Conservation (phyloP, 2,113 vertebrate genomes). For the Psettodes erumei region DNA sequence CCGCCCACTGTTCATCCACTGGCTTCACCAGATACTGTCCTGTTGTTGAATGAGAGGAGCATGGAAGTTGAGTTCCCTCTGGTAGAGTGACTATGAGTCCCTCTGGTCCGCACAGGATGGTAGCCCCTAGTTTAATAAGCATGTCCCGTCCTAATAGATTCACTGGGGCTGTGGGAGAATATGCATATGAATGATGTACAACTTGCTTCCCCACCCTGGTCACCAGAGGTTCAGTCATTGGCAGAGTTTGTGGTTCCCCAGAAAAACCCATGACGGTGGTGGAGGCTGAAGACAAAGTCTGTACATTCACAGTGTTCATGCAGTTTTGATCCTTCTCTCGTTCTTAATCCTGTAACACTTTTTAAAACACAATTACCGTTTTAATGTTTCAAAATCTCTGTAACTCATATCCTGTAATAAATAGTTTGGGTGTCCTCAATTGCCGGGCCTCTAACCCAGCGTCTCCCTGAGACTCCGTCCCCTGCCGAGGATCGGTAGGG, state of each 20-base stretch:
- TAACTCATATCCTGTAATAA: too few relatives aligned
- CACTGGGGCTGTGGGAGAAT: not conserved
- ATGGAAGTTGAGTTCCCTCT: not conserved
- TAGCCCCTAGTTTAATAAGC: not conserved
- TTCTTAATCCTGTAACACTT: too few relatives aligned
- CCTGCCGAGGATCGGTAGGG: too few relatives aligned
- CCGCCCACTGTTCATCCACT: not conserved
- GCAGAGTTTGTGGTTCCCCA: not conserved
- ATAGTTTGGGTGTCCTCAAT: too few relatives aligned
- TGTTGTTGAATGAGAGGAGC: not conserved
- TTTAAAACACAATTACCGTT: too few relatives aligned
- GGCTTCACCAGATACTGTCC: not conserved
- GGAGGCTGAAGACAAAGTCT: too few relatives aligned
- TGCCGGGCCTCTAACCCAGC: too few relatives aligned
- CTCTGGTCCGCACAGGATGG: not conserved
- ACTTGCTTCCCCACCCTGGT: not conserved
- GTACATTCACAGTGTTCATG: too few relatives aligned
- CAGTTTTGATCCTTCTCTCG: too few relatives aligned
- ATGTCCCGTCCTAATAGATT: not conserved
- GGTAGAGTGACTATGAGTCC: not conserved
- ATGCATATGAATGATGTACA: not conserved
- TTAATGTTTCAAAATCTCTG: too few relatives aligned
- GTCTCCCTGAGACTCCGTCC: too few relatives aligned
- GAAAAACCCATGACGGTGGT: not conserved
- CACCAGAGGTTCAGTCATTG: not conserved